Evolutionary conservation across 2,113 vertebrate species (phyloP).

Genomic region (Cisticola juncidis): DNA sequence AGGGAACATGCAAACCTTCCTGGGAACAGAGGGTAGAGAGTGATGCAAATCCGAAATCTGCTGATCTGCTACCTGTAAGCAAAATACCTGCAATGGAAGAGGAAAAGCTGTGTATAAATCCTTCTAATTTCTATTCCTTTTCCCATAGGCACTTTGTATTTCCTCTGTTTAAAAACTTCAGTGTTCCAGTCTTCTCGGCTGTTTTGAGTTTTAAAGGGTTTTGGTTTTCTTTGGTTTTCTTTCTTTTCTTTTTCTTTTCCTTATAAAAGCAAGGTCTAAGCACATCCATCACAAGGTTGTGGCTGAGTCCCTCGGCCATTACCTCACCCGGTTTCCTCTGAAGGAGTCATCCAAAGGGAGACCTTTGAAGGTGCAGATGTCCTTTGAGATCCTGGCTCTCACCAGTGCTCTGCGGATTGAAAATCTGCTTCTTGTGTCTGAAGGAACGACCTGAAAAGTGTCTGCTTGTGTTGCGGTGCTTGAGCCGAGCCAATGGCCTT

Average conservation of each 20-base stretch:
- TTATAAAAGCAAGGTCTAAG: neutral
- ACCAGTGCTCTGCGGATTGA: neutral
- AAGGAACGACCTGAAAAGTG: neutral
- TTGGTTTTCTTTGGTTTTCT: neutral
- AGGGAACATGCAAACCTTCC: neutral
- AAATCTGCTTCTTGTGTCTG: neutral
- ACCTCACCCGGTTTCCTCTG: neutral
- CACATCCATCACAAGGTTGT: neutral
- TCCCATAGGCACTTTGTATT: neutral
- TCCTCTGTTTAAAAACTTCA: neutral
- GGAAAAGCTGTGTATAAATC: neutral
- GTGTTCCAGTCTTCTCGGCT: neutral
- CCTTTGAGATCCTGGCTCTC: slow-evolving; percentile 17
- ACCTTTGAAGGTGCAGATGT: neutral
- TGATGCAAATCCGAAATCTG: neutral
- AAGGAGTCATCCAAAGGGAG: neutral
- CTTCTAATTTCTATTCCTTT: neutral
- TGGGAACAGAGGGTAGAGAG: neutral
- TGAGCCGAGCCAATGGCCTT: neutral
- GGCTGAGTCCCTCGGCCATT: neutral
- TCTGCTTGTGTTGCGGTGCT: neutral
- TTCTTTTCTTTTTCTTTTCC: neutral
- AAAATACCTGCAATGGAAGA: neutral
- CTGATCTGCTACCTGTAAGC: neutral
- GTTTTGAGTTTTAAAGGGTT: neutral